Evolutionary conservation across 2,113 vertebrate species (phyloP).

Genomic region (Tylochromis polylepis): DNA sequence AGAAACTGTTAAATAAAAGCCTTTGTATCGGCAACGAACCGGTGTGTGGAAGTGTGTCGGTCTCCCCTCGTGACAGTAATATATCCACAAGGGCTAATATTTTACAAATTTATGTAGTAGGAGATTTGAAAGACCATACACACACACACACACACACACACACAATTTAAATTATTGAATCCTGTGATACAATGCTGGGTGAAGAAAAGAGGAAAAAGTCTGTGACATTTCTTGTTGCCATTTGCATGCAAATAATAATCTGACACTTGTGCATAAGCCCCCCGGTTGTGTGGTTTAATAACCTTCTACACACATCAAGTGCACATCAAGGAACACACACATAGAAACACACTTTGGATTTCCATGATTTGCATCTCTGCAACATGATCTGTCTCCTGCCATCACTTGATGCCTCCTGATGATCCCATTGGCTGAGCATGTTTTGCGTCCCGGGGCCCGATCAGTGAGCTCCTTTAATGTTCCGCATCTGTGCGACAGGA

Average conservation of each 20-base stretch:
- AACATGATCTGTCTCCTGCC: neutral
- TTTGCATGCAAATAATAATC: slow-evolving; percentile 44
- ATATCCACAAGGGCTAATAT: neutral
- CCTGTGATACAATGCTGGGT: neutral
- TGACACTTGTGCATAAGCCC: slow-evolving; percentile 10
- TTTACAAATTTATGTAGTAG: neutral
- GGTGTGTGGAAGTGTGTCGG: too few relatives aligned
- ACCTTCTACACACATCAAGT: neutral
- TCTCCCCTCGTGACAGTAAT: too few relatives aligned
- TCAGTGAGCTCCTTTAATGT: slow-evolving; percentile 7
- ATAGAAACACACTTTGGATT: neutral
- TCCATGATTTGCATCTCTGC: slow-evolving; percentile 15
- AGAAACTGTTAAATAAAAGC: too few relatives aligned
- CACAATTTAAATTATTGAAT: neutral
- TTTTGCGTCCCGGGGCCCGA: neutral
- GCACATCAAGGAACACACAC: neutral
- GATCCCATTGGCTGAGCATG: neutral
- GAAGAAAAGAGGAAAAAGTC: neutral
- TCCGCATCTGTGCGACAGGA: slow-evolving; percentile 9
- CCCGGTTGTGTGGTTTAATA: slow-evolving; percentile 1
- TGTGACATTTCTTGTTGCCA: neutral
- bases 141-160: neutral
- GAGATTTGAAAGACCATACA: neutral
- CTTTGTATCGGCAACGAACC: too few relatives aligned
- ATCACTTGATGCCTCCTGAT: neutral